Evolutionary conservation across 2,888 invertebrate genomes (phyloP).

Genomic region (Tineola bisselliella): DNA sequence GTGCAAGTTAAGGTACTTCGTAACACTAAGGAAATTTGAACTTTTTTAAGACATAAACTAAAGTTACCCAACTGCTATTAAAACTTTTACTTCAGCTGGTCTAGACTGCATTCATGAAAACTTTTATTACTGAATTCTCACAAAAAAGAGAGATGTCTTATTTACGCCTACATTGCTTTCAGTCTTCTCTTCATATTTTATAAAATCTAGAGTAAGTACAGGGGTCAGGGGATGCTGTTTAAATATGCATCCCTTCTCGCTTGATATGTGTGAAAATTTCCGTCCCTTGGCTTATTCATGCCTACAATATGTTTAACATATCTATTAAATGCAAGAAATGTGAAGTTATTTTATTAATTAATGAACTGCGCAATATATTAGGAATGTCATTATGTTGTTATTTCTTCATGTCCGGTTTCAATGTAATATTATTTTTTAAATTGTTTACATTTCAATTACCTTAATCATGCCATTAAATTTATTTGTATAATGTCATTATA

Average conservation of each 20-base stretch:
- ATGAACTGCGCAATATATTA: neutral
- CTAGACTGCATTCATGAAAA: neutral
- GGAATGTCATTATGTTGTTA: neutral
- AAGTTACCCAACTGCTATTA: neutral
- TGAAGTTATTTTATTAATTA: neutral
- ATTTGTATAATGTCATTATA: neutral
- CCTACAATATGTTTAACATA: neutral
- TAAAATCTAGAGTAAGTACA: neutral
- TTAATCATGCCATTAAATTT: neutral
- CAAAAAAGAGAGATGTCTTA: neutral
- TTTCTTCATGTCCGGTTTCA: neutral
- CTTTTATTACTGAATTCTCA: neutral
- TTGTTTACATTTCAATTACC: neutral
- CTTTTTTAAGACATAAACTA: neutral
- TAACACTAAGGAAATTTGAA: neutral
- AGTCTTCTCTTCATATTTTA: neutral
- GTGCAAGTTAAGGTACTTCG: neutral
- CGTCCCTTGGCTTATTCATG: neutral
- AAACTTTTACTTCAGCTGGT: conserved; percentile 6
- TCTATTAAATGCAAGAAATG: neutral
- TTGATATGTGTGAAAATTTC: conserved; percentile 3
- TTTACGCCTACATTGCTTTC: neutral
- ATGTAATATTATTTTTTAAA: neutral
- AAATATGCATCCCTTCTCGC: conserved; percentile 3
- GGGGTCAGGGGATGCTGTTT: neutral